phyloP scores from a whole-genome alignment of 2,797 vertebrate species.

The Labeo calbasu region DNA sequence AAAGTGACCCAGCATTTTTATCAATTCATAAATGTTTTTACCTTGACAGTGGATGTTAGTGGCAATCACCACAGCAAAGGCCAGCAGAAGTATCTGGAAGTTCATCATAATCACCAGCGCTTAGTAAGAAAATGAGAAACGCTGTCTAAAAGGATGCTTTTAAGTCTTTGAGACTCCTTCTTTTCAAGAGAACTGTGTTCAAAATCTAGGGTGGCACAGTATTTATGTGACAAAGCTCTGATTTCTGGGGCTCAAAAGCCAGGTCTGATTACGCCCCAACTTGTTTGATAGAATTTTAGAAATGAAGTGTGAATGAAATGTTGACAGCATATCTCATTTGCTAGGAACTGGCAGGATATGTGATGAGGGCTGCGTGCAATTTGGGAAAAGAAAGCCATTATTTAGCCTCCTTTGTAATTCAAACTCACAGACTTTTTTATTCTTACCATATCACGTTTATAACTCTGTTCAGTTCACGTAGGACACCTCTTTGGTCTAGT shows the following conservation, averaged over 20 bases:
- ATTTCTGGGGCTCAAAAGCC: conserved; percentile 26
- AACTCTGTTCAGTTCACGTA: background rate
- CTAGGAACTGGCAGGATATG: conserved; percentile 26
- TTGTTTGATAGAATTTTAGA: conserved; percentile 33
- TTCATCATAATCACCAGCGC: conserved; percentile 57
- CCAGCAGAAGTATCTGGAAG: conserved; percentile 56
- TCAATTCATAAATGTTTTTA: conserved; percentile 47
- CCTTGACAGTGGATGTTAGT: conserved; percentile 66
- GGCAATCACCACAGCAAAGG: conserved; percentile 53
- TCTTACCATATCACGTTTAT: background rate
- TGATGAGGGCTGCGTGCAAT: conserved; percentile 25
- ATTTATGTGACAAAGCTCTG: conserved; percentile 49
- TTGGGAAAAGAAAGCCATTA: conserved; percentile 11
- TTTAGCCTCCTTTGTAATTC: conserved; percentile 13
- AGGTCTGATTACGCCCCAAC: conserved; percentile 37
- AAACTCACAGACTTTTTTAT: background rate
- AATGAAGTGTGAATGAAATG: conserved; percentile 11
- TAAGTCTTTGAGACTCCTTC: background rate
- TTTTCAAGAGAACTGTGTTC: background rate
- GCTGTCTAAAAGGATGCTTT: background rate
- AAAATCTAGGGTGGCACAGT: background rate
- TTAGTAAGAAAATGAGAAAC: background rate
- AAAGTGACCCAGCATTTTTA: background rate
- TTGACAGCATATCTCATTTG: conserved; percentile 15
- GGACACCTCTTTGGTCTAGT: background rate